Evolutionary conservation across 2,113 vertebrate species (phyloP).

Genomic region (Dicerorhinus sumatrensis): DNA sequence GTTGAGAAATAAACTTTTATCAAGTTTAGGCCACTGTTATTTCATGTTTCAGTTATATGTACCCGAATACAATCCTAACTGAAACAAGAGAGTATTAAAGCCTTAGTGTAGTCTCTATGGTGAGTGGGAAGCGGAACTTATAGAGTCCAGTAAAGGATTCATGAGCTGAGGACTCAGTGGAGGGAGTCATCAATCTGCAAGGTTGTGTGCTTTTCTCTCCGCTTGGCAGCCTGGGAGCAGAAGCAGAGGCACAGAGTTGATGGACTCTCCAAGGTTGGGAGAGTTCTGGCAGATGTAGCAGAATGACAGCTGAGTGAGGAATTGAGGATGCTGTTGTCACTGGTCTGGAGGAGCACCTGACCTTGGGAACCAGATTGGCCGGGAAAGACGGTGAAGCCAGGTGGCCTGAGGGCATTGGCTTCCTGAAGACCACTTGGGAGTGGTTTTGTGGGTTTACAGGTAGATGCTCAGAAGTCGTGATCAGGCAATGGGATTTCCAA

Average conservation of each 20-base stretch:
- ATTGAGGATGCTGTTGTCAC: too few species aligned
- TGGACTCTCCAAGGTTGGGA: not conserved
- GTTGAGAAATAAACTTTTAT: constrained; percentile 2
- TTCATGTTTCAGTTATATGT: not conserved
- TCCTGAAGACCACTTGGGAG: not conserved
- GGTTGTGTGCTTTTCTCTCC: not conserved
- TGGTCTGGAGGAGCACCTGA: not conserved
- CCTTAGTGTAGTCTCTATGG: not conserved
- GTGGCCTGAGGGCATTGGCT: not conserved
- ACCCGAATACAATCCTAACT: not conserved
- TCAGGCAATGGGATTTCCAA: not conserved
- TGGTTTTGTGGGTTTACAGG: not conserved
- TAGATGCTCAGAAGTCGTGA: not conserved
- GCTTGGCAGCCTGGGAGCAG: not conserved
- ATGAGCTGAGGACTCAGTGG: not conserved
- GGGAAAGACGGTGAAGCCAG: not conserved
- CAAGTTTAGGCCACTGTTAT: not conserved
- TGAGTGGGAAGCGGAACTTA: not conserved
- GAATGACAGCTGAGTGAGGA: not conserved
- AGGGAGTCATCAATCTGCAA: not conserved
- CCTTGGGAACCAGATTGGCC: not conserved
- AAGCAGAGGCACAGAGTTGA: not conserved
- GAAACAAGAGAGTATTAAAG: not conserved
- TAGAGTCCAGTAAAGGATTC: not conserved
- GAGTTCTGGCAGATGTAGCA: not conserved